These are phyloP conservation scores for Dryobota labecula DNA, from an alignment of 2,888 invertebrate genomes.

Conservation along the genomic window DNA sequence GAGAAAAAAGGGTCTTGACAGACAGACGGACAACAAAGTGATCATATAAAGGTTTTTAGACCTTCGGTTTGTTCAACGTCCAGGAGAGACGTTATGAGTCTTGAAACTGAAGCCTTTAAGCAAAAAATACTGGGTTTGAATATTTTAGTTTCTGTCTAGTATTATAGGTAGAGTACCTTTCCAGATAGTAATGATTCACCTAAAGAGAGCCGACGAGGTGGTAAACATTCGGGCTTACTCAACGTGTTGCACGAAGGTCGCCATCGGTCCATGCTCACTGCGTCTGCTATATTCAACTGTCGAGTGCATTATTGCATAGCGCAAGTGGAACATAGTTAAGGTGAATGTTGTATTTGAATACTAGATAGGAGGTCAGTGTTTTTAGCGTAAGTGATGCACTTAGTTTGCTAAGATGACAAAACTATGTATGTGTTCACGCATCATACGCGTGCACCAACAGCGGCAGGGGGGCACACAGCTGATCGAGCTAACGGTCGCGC, in stretches of 20 bases:
- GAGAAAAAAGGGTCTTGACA: too few species aligned
- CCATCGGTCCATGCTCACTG: conserved; percentile 35
- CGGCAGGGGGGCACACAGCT: too few species aligned
- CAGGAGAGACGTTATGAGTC: too few species aligned
- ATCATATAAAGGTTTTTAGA: too few species aligned
- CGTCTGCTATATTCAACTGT: conserved; percentile 41
- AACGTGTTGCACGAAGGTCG: conserved; percentile 52
- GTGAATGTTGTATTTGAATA: conserved; percentile 31
- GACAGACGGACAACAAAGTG: too few species aligned
- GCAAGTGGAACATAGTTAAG: conserved; percentile 38
- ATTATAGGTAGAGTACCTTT: neutral
- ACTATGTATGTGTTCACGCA: neutral
- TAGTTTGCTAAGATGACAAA: neutral
- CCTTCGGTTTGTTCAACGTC: too few species aligned
- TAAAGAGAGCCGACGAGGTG: conserved; percentile 27
- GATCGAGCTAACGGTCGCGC: too few species aligned
- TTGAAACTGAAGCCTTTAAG: neutral
- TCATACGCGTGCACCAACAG: too few species aligned
- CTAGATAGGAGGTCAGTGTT: neutral
- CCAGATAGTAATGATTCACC: conserved; percentile 28
- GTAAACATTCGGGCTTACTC: conserved; percentile 47
- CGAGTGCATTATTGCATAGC: conserved; percentile 13
- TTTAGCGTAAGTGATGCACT: neutral
- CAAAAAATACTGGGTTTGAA: neutral
- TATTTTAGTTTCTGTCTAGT: neutral